Evolutionary conservation across 1,140 invertebrate genomes (phyloP).

Genomic region (Cotesia typhae): DNA sequence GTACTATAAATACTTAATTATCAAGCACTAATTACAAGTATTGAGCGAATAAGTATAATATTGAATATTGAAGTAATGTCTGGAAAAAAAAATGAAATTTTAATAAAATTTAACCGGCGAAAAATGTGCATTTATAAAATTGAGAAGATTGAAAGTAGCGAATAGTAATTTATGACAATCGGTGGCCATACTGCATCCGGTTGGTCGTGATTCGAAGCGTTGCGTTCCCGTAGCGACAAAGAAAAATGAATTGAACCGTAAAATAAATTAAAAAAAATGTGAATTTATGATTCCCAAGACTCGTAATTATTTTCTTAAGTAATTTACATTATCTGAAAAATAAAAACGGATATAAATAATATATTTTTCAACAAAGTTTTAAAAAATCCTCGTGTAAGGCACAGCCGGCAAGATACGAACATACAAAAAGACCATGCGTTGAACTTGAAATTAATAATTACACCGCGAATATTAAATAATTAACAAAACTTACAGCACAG

Average conservation of each 20-base stretch:
- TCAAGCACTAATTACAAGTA: too few relatives aligned
- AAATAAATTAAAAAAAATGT: neutral
- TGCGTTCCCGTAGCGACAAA: neutral
- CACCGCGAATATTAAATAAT: constrained; percentile 11
- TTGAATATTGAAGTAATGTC: neutral
- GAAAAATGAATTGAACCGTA: too few relatives aligned
- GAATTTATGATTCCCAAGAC: constrained; percentile 9
- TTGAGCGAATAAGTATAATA: too few relatives aligned
- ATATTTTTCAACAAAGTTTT: neutral
- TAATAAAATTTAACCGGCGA: too few relatives aligned
- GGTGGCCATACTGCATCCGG: constrained; percentile 63
- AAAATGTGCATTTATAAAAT: neutral
- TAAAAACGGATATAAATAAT: too few relatives aligned
- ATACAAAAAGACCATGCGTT: constrained; percentile 45
- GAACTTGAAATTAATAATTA: constrained; percentile 35
- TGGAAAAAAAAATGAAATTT: neutral
- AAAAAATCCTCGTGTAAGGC: constrained; percentile 22
- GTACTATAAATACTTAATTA: neutral
- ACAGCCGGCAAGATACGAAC: constrained; percentile 46
- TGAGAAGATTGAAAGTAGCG: neutral
- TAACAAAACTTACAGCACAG: constrained; percentile 51
- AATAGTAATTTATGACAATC: constrained; percentile 52
- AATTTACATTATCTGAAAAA: neutral
- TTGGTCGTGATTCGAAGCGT: constrained; percentile 33
- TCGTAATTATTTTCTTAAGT: constrained; percentile 1